Base-by-base conservation (phyloP, 1,140 invertebrate genomes). In the Papilio helenus region DNA sequence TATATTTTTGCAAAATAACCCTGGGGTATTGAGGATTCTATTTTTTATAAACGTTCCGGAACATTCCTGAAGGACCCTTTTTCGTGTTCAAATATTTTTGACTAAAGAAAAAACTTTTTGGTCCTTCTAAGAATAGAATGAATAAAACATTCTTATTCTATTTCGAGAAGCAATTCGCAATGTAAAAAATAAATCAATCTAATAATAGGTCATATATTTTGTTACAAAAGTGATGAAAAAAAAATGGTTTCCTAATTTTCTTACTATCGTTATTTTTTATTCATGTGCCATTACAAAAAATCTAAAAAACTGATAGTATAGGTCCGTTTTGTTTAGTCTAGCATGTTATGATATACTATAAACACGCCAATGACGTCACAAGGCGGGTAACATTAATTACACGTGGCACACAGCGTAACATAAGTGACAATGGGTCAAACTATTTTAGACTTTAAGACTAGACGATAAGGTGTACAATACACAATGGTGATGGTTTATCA, bases 341-440 rank as follows among this genome's bases (percentile, higher is more conserved):
- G 46, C 5, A 49, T 49, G 44, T 46, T 16, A 58, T 20, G 20
- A 26, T 12, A 61, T 20, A 61, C n/a, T 18, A 58, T 23, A 58
- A 58, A 58, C n/a, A 61, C 16, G 71, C 42, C 34, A 8, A 46
- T 72, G 42, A 72, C 72, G 72, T 72, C 72, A 72, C 72, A 72
- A 72, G n/a, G 39, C 68, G 34, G 18, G 18, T 12, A n/a, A 46
- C 72, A 72, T 72, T 72, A 44, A 72, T 72, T 20, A 44, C 72
- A 72, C 72, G 42, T 46, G 34, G n/a, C 72, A 72, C 39, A 16
- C 72, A 46, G 42, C 72, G 12, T 72, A 42, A 72, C 42, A 72
- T 72, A 14, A 72, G 0, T 39, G 12, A 9, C n/a, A 9, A 3
- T 10, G 1, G 4, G 3, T 26, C 68, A 29, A 42, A 23, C 72